Percentiles rank a stretch among this genome's conserved stretches.
Evolutionary conservation across 2,888 invertebrate genomes (phyloP).

Genomic region (Ichneumoninae sp.): DNA sequence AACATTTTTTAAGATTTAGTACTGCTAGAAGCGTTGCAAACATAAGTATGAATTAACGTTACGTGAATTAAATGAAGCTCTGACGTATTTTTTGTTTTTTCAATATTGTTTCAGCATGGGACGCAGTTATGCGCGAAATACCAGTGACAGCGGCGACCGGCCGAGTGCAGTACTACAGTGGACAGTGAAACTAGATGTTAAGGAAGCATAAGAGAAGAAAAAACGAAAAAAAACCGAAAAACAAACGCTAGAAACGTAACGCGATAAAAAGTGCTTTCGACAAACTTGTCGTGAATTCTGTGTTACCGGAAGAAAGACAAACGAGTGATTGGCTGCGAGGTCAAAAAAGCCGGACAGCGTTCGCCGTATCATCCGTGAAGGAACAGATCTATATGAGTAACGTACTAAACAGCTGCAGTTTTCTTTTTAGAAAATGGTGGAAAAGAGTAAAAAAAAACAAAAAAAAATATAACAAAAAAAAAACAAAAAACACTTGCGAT

Average conservation of each 20-base stretch:
- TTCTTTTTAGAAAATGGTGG: constrained; percentile 28
- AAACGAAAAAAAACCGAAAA: constrained; percentile 18
- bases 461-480: constrained; percentile 2
- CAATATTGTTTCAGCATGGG: constrained; percentile 89
- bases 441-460: constrained; percentile 28
- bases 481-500: constrained; percentile 11
- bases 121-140: constrained; percentile 87
- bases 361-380: constrained; percentile 23
- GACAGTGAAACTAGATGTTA: constrained; percentile 82
- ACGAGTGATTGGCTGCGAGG: neutral
- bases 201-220: constrained; percentile 30
- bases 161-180: constrained; percentile 87
- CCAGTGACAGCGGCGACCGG: constrained; percentile 84
- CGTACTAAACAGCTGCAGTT: constrained; percentile 33
- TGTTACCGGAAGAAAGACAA: constrained; percentile 39
- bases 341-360: constrained; percentile 7
- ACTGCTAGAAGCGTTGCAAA: neutral
- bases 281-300: constrained; percentile 32
- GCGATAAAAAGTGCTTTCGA: constrained; percentile 33
- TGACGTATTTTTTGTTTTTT: constrained; percentile 64
- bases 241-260: constrained; percentile 41
- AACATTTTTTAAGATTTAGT: too few species aligned
- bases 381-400: constrained; percentile 37
- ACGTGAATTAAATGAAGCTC: neutral
- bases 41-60: neutral